Evolutionary conservation across 2,113 vertebrate genomes (phyloP), one percentile per base, ranked within the genome.

Genomic region (Columba janthina): DNA sequence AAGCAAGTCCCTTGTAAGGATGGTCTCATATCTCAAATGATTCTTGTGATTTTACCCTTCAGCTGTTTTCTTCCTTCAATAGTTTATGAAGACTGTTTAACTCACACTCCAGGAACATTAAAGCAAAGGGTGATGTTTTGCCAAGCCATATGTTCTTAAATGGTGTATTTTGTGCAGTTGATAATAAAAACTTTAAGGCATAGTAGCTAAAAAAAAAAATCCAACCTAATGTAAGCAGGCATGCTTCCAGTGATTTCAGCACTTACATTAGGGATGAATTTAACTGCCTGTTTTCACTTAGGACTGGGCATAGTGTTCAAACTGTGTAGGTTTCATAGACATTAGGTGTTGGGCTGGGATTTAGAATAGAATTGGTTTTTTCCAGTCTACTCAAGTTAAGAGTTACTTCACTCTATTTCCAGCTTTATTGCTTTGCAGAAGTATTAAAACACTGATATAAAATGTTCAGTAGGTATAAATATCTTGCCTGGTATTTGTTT

Each of bases 131-230:
- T 60, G 48, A 89, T 66, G 40, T 83, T 92, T 95, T 95, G 71
- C 84, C 84, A 78, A 85, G 64, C 71, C 90, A 88, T 88, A 93
- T 94, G 90, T 89, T 93, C 84, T 93, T 91, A 91, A 90, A 91
- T 71, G 22, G 50, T 67, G 32, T 89, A 51, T 96, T 96, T 97
- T 91, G 85, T 91, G 85, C 85, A 78, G 73, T 20, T 87, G 80
- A 91, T 86, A 96, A 96, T 96, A 96, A 96, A 90, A 71, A 83
- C 38, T 90, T 89, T 54, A 77, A 93, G 57, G 72, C 51, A 67
- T 31, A 73, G 85, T 61, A 92, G 62, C 67, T 77, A 80, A 94
- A 90, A 92, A 73, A 40, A 42, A 73, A 14, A 3, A 2, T 46
- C 65, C 38, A 85, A 44, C 16, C 53, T 75, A 75, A 75, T 40